Evolutionary conservation across 2,113 vertebrate genomes (phyloP), one percentile per base, ranked within the genome.

Genomic region (Butastur rufipennis): DNA sequence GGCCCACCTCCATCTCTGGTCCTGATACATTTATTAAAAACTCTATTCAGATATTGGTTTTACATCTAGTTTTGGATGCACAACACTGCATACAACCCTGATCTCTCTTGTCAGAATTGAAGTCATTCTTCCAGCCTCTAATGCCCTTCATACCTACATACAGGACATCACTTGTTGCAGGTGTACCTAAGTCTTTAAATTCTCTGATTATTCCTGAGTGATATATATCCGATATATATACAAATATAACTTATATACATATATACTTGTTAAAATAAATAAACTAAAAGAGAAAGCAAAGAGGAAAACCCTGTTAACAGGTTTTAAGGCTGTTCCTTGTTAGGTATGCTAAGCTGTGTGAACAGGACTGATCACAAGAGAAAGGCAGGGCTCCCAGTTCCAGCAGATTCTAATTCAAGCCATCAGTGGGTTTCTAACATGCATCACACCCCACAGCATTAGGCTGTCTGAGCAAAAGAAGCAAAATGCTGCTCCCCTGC

Each of bases 211-310:
- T n/a, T 86, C 26, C 50, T 45, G 3, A 59, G 29, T 47, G 5
- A 81, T 7, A 65, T 16, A 29, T 61, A 59, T 58, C 38, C 17
- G 9, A n/a, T 13, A 65, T 16, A 59, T 34, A 25, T 16, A 38
- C 0, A 0, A 29, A 40, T 36, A 38, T 7, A 40, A 4, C 13
- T 74, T 71, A 56, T 26, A 47, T 32, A 34, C 2, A 0, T 20
- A 38, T 50, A 12, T 66, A 66, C 18, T 22, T 72, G 32, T 65
- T 43, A 6, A 86, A 90, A 71, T 61, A 53, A 58, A 56, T 48
- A 59, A 27, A 52, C 12, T 72, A 31, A 48, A 75, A 82, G 23
- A 17, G 22, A 79, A 74, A 74, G 5, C 13, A 15, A 34, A 78
- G 47, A 56, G 2, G 17, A 6, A 78, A 90, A 55, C 1, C 6